Evolutionary conservation across 1,140 invertebrate genomes (phyloP).

Genomic region (Riptortus pedestris): DNA sequence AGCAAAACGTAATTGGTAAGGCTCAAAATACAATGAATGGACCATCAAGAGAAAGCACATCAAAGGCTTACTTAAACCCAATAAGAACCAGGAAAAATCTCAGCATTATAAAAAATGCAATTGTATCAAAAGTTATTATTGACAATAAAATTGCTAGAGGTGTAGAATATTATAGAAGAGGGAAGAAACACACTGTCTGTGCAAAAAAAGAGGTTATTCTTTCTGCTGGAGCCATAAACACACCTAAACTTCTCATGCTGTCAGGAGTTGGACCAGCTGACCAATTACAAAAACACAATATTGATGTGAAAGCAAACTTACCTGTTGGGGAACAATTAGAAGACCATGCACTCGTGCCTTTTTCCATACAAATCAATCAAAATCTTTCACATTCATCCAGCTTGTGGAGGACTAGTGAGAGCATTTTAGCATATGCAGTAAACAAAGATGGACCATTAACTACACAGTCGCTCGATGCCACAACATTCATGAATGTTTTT

Average conservation of each 20-base stretch:
- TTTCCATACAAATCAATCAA: constrained; percentile 36
- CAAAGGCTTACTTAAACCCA: neutral
- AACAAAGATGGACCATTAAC: constrained; percentile 37
- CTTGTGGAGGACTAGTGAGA: constrained; percentile 34
- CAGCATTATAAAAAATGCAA: neutral
- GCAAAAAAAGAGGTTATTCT: constrained; percentile 64
- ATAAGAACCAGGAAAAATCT: neutral
- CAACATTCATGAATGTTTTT: neutral
- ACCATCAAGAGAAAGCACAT: neutral
- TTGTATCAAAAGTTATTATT: constrained; percentile 57
- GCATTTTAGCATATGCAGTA: constrained; percentile 35
- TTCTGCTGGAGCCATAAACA: constrained; percentile 35
- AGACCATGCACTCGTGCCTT: constrained; percentile 36
- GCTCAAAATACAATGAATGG: neutral
- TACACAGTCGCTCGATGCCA: constrained; percentile 34
- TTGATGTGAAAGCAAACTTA: constrained; percentile 44
- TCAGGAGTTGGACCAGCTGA: constrained; percentile 39
- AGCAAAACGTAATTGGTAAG: neutral
- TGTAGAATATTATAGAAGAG: constrained; percentile 45
- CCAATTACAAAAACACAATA: constrained; percentile 40
- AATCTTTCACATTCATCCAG: no score
- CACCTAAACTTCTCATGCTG: constrained; percentile 36
- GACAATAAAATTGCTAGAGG: constrained; percentile 53
- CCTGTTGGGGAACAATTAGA: constrained; percentile 50
- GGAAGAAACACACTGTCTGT: constrained; percentile 40